Evolutionary conservation across 2,797 vertebrate genomes (phyloP), one percentile per base, ranked within the genome.

Genomic region (Micromesistius poutassou): DNA sequence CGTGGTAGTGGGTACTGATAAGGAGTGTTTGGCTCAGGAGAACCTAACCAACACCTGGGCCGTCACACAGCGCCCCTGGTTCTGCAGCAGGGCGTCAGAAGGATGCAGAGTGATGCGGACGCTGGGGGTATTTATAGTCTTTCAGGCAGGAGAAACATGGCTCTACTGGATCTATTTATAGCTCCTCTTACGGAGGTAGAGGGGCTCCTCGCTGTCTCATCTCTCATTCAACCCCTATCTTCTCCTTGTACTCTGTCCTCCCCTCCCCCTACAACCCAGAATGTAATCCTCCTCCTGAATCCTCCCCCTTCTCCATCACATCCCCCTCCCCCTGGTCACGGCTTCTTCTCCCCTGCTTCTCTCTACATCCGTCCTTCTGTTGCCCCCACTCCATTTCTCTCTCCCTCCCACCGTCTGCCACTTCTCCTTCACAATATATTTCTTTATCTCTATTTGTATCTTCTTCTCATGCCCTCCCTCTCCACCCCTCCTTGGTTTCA

Each of bases 31-130:
- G 10, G 40, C 40, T 42, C 40, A 38, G 40, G 12, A 42, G 40
- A 42, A 16, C 38, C 42, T 50, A 19, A 50, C 46, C 46, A 6
- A 55, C 73, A 74, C n/a, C 76, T 74, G 68, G 38, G 62, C n/a
- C 71, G 3, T 22, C 7, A 28, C 6, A 31, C 71, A 72, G 16
- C 0, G 6, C 9, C 55, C 55, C 55, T n/a, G n/a, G 68, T 13
- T 28, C 12, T 30, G 14, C 30, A 30, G 28, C 4, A 13, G 25
- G 68, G 14, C 4, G 68, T 28, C 68, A 30, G 25, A 8, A 71
- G 68, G 68, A 71, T 30, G 10, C 13, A 14, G 30, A 71, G 14
- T 71, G 28, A 71, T 19, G 28, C 10, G 25, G 28, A 30, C 25
- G 13, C 68, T 30, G 25, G 25, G 30, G 30, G 68, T 71, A 71